Conservation (phyloP, 1,140 invertebrate genomes). For the Magallana gigas region DNA sequence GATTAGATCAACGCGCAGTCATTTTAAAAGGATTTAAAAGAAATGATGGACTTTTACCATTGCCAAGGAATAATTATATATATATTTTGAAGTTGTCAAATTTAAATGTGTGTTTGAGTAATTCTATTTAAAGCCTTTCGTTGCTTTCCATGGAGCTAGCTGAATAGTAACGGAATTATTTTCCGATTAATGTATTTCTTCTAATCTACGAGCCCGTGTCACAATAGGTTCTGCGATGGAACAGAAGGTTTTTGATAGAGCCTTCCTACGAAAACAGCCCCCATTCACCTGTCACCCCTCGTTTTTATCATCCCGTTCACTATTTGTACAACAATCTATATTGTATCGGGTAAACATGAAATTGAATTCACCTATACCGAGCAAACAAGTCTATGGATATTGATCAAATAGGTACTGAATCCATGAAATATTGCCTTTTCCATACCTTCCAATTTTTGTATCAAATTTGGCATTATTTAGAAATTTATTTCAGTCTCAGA, state of each 20-base stretch:
- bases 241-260: not conserved
- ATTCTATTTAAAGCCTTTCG: not conserved
- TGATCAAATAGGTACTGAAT: not conserved
- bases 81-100: too few relatives aligned
- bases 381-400: not conserved
- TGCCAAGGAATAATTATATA: too few relatives aligned
- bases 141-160: not conserved
- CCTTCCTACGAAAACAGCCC: not conserved
- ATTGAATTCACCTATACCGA: constrained; percentile 11
- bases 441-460: not conserved
- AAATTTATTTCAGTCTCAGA: too few relatives aligned
- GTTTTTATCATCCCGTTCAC: constrained; percentile 9
- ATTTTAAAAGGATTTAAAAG: too few relatives aligned
- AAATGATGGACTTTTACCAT: too few relatives aligned
- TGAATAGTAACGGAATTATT: constrained; percentile 5
- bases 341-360: constrained; percentile 5
- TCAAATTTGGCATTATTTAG: not conserved
- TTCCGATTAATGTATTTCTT: not conserved
- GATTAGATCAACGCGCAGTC: too few relatives aligned
- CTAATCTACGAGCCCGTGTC: not conserved
- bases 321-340: constrained; percentile 27
- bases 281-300: not conserved
- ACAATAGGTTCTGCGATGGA: not conserved
- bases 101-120: too few relatives aligned
- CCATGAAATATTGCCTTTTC: not conserved